Conservation (phyloP, 2,888 invertebrate species). For the Drosophila aldrichi region DNA sequence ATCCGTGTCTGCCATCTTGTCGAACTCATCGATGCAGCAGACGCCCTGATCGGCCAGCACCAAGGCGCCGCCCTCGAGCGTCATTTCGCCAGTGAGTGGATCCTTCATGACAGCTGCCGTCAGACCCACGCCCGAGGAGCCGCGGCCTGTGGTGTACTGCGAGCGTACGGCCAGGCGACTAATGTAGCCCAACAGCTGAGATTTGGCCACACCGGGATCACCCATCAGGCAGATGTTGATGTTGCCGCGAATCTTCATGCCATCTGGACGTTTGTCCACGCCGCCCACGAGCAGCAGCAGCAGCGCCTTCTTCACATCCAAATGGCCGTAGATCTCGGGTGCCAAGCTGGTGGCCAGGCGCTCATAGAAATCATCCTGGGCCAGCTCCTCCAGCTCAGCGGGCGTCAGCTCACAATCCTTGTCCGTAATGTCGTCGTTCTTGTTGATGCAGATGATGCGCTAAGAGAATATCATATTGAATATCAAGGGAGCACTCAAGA, state of each 20-base stretch:
- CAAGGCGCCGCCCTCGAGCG: conserved; percentile 97
- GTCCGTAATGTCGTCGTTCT: conserved; percentile 92
- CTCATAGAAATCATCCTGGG: conserved; percentile 96
- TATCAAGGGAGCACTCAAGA: background rate
- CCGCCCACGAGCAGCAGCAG: conserved; percentile 96
- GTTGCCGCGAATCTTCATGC: conserved; percentile 98
- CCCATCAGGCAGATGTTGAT: conserved; percentile 99
- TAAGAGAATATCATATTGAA: conserved; percentile 19
- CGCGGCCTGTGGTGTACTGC: conserved; percentile 98
- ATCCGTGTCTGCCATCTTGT: conserved; percentile 99
- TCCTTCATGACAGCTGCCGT: conserved; percentile 99
- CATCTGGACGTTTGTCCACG: conserved; percentile 94
- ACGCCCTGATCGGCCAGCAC: conserved; percentile 98
- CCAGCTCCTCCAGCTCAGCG: conserved; percentile 92
- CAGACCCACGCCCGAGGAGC: conserved; percentile 99
- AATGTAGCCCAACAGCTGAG: conserved; percentile 97
- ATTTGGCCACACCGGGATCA: conserved; percentile 99
- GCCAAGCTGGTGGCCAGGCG: conserved; percentile 96
- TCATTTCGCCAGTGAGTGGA: conserved; percentile 98
- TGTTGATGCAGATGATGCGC: conserved; percentile 90
- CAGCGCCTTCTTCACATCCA: conserved; percentile 98
- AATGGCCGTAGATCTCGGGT: conserved; percentile 99
- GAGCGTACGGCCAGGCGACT: conserved; percentile 96
- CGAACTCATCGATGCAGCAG: conserved; percentile 99
- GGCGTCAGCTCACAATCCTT: conserved; percentile 90